These are phyloP conservation scores for Kradibia gibbosae DNA, from an alignment of 1,140 invertebrate species.

Conservation along the genomic window DNA sequence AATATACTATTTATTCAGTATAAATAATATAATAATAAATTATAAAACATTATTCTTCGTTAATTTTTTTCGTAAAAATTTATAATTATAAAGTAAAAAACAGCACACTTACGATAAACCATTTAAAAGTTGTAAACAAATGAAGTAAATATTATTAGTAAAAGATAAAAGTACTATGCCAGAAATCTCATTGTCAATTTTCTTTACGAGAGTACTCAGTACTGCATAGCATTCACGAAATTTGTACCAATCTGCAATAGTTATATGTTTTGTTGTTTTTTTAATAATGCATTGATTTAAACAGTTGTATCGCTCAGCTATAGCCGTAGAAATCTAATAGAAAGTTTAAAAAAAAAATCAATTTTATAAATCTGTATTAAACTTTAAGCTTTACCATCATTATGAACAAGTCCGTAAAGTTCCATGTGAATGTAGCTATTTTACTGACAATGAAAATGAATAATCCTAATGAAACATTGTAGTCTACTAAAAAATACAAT, in stretches of 20 bases:
- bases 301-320: conserved; percentile 67
- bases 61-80: no score
- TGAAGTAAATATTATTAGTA: conserved; percentile 81
- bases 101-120: conserved; percentile 80
- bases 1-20: no score
- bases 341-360: not conserved
- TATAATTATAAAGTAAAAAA: no score
- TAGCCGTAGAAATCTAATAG: conserved; percentile 64
- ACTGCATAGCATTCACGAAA: conserved; percentile 76
- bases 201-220: conserved; percentile 74
- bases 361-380: not conserved
- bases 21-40: no score
- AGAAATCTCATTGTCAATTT: conserved; percentile 75
- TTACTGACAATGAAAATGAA: conserved; percentile 74
- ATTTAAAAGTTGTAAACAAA: conserved; percentile 81
- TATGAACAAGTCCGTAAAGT: conserved; percentile 79
- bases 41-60: no score
- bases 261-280: conserved; percentile 42
- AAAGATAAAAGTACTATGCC: conserved; percentile 78
- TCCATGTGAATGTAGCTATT: conserved; percentile 79
- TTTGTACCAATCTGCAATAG: conserved; percentile 71
- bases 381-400: conserved; percentile 72
- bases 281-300: conserved; percentile 60
- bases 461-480: conserved; percentile 64
- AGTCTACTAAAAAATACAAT: conserved; percentile 61